Evolutionary conservation across 2,113 vertebrate genomes (phyloP), one percentile per base, ranked within the genome.

Genomic region (Hassar affinis): DNA sequence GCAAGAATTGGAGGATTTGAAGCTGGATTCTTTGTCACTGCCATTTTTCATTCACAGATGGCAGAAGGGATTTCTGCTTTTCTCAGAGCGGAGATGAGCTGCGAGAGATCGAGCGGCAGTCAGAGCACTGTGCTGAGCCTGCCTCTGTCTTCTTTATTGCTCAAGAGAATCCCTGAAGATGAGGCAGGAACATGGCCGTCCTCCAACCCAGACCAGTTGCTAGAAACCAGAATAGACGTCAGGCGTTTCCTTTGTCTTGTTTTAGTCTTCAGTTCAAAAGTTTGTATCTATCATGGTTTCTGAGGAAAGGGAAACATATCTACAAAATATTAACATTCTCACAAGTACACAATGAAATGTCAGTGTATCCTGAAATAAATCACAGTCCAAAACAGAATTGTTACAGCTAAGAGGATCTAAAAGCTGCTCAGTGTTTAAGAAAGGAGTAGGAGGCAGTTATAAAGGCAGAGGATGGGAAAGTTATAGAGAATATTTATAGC

Each of bases 1-100:
- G 77, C 66, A 66, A 54, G 79, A 83, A 88, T 86, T 85, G 86
- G 25, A 35, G 87, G 85, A 89, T 89, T 89, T 87, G 62, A 78
- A 22, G 35, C 51, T 61, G 82, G 61, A 27, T 86, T 69, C 78
- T 88, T 66, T 79, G 59, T 35, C 54, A 77, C 81, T 85, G 81
- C 52, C 68, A 56, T 64, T 82, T 82, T 79, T 51, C 76, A 68
- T 11, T 61, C 84, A 83, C 84, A 81, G 86, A 81, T 88, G 88
- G 83, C 78, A 69, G 84, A 82, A 61, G 76, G 83, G 76, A 80
- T 88, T 78, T 85, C 51, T 78, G 51, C 51, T 68, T 47, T 81
- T 54, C 72, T 87, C 82, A 47, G 49, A 79, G 64, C 42, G 62
- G 54, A 78, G 66, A 82, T 84, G 81, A 85, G 68, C 76, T 61